phyloP scores from a whole-genome alignment of 2,113 vertebrate species.

The Oryzias melastigma region DNA sequence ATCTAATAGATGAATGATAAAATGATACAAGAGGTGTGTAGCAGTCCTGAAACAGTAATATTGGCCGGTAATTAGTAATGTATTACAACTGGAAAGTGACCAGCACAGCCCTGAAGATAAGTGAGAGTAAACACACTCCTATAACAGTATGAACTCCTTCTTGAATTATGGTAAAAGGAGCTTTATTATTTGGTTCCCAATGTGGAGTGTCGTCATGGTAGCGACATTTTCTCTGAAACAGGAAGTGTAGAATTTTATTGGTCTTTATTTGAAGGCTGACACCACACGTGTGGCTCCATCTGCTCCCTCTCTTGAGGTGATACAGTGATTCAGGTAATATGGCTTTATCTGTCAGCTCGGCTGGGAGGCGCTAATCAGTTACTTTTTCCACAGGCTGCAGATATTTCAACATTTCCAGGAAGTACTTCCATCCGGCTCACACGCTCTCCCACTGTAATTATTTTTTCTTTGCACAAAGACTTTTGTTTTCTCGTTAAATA shows the following conservation, averaged over 20 bases:
- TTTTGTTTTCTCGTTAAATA: constrained; percentile 16
- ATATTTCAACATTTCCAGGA: constrained; percentile 37
- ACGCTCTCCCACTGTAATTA: constrained; percentile 17
- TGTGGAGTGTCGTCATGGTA: neutral
- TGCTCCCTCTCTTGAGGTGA: neutral
- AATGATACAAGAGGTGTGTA: no score
- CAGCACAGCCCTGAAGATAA: no score
- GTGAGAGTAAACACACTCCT: no score
- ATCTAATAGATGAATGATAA: no score
- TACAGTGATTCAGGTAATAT: neutral
- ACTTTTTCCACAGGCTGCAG: constrained; percentile 42
- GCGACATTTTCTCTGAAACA: constrained; percentile 49
- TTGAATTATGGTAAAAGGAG: no score
- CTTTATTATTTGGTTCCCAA: neutral
- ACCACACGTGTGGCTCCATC: no score
- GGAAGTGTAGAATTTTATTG: constrained; percentile 31
- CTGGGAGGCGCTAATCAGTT: constrained; percentile 35
- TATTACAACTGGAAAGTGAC: no score
- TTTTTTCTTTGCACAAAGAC: neutral
- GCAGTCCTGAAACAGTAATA: no score
- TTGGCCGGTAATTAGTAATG: no score
- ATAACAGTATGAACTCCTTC: no score
- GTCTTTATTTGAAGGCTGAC: constrained; percentile 14
- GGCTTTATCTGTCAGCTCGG: constrained; percentile 30
- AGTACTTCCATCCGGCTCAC: constrained; percentile 27